Evolutionary conservation across 64 coral and sea anemone species (phyloP).

Genomic region (Astreopora myriophthalma): DNA sequence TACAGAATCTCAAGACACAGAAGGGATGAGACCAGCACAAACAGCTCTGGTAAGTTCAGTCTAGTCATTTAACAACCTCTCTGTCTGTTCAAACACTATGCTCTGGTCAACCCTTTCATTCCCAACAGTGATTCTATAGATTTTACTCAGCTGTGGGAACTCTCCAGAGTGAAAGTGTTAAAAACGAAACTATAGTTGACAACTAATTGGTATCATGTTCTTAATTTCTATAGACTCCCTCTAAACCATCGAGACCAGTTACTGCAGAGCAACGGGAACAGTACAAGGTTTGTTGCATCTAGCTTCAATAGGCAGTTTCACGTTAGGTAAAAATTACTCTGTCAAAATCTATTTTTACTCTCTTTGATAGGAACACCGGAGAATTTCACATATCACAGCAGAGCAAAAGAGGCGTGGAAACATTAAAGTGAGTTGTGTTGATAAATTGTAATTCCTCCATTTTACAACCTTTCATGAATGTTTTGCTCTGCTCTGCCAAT

Average conservation of each 20-base stretch:
- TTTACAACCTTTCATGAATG: too few relatives aligned
- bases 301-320: too few relatives aligned
- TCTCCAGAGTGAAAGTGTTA: too few relatives aligned
- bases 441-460: background rate
- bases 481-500: too few relatives aligned
- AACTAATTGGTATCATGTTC: too few relatives aligned
- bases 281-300: constrained; percentile 67
- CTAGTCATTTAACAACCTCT: background rate
- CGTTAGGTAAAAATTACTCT: background rate
- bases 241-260: constrained; percentile 62
- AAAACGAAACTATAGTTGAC: too few relatives aligned
- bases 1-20: constrained; percentile 34
- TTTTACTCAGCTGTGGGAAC: too few relatives aligned
- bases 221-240: constrained; percentile 35
- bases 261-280: constrained; percentile 44
- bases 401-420: constrained; percentile 96
- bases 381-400: constrained; percentile 93
- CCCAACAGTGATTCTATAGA: too few relatives aligned
- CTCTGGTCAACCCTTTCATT: too few relatives aligned
- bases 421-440: constrained; percentile 73
- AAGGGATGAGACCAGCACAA: constrained; percentile 18
- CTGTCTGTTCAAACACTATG: too few relatives aligned
- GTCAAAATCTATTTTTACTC: background rate
- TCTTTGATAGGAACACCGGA: constrained; percentile 80
- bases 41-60: background rate